A percentile compares a stretch with the other conserved stretches of the same genome.
phyloP scores from a whole-genome alignment of 2,113 vertebrate genomes.

The Reinhardtius hippoglossoides region DNA sequence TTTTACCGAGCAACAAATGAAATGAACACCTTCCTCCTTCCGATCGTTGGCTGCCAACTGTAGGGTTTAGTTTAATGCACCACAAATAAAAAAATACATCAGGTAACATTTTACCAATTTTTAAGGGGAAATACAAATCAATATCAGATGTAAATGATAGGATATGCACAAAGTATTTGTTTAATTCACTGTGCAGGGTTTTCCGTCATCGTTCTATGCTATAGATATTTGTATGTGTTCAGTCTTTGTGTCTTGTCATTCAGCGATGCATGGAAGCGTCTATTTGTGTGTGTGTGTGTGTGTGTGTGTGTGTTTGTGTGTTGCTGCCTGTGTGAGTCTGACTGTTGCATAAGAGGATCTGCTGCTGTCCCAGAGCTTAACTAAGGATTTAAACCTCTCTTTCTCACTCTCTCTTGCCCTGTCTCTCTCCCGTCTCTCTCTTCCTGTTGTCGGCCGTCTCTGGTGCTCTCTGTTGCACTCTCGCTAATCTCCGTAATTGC shows the following conservation, averaged over 20 bases:
- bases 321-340: conserved; percentile 42
- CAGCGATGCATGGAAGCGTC: conserved; percentile 49
- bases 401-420: conserved; percentile 56
- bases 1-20: too few relatives aligned
- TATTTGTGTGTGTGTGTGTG: conserved; percentile 36
- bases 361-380: conserved; percentile 80
- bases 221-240: conserved; percentile 20
- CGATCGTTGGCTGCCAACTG: neutral
- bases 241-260: conserved; percentile 51
- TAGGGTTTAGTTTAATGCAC: neutral
- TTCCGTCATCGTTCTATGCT: neutral
- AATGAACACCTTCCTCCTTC: neutral
- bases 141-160: neutral
- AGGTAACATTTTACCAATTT: too few relatives aligned
- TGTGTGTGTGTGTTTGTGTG: conserved; percentile 14
- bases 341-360: conserved; percentile 81
- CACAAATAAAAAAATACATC: neutral
- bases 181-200: neutral
- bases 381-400: conserved; percentile 75
- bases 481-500: conserved; percentile 67
- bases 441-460: conserved; percentile 51
- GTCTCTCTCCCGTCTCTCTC: conserved; percentile 31
- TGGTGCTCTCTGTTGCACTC: conserved; percentile 43
- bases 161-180: neutral
- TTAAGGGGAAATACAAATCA: neutral